These are phyloP conservation scores for Tragelaphus oryx DNA, from an alignment of 2,797 vertebrate genomes.

Conservation along the genomic window DNA sequence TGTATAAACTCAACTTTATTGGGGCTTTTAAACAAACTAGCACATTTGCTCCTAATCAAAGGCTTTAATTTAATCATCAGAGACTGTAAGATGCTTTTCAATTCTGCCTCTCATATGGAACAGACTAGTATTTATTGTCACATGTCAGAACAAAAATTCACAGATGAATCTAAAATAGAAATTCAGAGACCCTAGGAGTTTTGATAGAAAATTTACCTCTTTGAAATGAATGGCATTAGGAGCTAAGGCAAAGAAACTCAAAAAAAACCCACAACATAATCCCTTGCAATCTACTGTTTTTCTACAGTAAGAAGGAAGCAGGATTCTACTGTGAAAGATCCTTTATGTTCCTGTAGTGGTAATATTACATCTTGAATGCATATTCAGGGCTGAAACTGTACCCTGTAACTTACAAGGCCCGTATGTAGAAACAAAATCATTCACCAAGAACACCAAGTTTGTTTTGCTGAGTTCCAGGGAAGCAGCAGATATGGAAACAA, in stretches of 20 bases:
- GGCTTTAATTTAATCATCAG: constrained; percentile 45
- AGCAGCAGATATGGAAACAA: neutral
- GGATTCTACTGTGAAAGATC: neutral
- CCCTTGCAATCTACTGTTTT: neutral
- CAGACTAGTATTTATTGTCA: constrained; percentile 25
- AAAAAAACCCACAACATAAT: neutral
- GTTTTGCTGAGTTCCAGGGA: neutral
- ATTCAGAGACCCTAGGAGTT: neutral
- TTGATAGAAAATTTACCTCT: neutral
- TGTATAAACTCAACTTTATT: constrained; percentile 64
- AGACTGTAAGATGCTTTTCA: neutral
- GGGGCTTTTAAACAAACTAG: constrained; percentile 54
- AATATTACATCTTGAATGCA: fast-evolving
- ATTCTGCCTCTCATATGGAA: constrained; percentile 5
- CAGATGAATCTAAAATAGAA: neutral
- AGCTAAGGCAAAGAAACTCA: neutral
- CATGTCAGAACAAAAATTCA: neutral
- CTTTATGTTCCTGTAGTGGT: too few relatives aligned
- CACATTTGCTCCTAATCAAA: constrained; percentile 40
- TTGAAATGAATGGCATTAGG: neutral
- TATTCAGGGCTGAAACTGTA: neutral
- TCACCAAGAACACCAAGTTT: neutral
- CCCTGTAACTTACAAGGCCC: neutral
- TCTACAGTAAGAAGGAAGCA: neutral
- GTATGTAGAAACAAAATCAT: neutral